phyloP scores from a whole-genome alignment of 2,888 invertebrate species.

The Notodonta ziczac region DNA sequence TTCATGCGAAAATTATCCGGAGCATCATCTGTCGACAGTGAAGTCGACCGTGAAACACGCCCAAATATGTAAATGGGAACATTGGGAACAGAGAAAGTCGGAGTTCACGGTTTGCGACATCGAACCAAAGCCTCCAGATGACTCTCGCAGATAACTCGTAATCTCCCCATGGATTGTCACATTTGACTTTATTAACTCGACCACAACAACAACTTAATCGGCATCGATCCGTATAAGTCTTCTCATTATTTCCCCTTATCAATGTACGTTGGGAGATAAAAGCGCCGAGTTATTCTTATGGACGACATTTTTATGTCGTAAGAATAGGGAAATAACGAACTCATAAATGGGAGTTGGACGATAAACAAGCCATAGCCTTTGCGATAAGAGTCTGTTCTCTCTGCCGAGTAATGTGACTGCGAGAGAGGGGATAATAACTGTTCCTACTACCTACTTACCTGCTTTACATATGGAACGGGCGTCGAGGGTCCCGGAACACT shows the following conservation, averaged over 20 bases:
- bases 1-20: slow-evolving; percentile 53
- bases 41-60: slow-evolving; percentile 48
- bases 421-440: slow-evolving; percentile 52
- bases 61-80: slow-evolving; percentile 55
- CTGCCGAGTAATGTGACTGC: slow-evolving; percentile 58
- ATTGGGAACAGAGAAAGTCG: slow-evolving; percentile 52
- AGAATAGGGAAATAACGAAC: slow-evolving; percentile 81
- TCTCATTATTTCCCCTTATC: slow-evolving; percentile 80
- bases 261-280: slow-evolving; percentile 73
- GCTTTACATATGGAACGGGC: slow-evolving; percentile 42
- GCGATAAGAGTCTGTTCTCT: slow-evolving; percentile 68
- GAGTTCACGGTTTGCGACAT: slow-evolving; percentile 42
- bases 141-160: slow-evolving; percentile 26
- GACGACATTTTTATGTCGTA: slow-evolving; percentile 81
- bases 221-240: slow-evolving; percentile 68
- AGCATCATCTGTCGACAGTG: slow-evolving; percentile 52
- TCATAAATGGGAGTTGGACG: slow-evolving; percentile 77
- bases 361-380: slow-evolving; percentile 75
- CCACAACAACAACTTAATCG: slow-evolving; percentile 74
- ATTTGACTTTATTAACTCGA: slow-evolving; percentile 57
- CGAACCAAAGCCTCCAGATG: slow-evolving; percentile 17
- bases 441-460: slow-evolving; percentile 47
- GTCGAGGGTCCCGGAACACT: slow-evolving; percentile 25
- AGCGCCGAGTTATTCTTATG: slow-evolving; percentile 69
- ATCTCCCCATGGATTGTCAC: slow-evolving; percentile 40